Percentiles rank a stretch among this genome's conserved stretches.
Conservation (phyloP, 2,113 vertebrate species). For the Amia ocellicauda region DNA sequence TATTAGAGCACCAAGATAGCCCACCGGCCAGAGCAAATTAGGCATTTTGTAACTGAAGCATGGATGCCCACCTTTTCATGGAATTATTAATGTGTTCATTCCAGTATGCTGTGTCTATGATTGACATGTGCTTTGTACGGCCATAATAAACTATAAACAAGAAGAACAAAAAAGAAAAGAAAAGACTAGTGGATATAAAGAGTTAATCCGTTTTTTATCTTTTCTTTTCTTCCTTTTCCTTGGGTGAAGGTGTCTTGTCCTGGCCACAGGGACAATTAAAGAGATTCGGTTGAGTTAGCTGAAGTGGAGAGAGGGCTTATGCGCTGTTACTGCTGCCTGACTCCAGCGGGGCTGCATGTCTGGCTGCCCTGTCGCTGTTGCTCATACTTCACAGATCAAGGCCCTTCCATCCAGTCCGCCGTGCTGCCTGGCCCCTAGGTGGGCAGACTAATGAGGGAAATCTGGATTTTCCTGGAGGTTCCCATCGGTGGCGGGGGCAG, state of each 20-base stretch:
- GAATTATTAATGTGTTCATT: no score
- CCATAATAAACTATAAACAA: not conserved
- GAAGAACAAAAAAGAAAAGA: no score
- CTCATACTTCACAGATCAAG: conserved; percentile 75
- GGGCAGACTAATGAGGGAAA: conserved; percentile 79
- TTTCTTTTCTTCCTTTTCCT: no score
- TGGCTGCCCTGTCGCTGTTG: conserved; percentile 43
- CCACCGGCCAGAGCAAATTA: no score
- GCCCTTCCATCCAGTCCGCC: conserved; percentile 55
- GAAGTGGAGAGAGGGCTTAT: conserved; percentile 34
- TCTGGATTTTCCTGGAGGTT: conserved; percentile 60
- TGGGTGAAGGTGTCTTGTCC: conserved; percentile 22
- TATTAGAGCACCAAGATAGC: no score
- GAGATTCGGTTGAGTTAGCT: conserved; percentile 41
- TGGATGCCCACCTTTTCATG: no score
- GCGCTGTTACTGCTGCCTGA: conserved; percentile 29
- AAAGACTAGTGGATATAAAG: no score
- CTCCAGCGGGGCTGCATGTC: conserved; percentile 54
- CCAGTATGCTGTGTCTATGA: no score
- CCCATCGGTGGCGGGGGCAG: conserved; percentile 57
- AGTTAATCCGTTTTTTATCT: no score
- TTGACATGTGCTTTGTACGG: not conserved
- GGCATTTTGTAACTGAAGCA: no score
- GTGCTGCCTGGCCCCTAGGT: conserved; percentile 68
- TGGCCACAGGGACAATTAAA: conserved; percentile 46